Evolutionary conservation across 2,113 vertebrate genomes (phyloP), one percentile per base, ranked within the genome.

Genomic region (Podarcis muralis): DNA sequence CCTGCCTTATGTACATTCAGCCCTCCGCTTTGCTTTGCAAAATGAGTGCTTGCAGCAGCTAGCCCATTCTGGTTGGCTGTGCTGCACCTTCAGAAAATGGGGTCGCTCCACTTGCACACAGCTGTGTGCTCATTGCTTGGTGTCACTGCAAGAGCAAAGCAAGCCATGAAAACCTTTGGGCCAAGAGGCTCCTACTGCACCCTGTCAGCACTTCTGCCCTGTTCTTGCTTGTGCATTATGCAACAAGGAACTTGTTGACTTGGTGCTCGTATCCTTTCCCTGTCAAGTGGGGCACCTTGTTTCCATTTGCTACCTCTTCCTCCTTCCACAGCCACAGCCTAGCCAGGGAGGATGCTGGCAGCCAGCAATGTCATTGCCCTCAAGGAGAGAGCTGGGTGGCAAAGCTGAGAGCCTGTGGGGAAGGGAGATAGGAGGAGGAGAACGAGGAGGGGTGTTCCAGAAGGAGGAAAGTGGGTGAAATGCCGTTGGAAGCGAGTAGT

Each of bases 401-500:
- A 40, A 8, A 74, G 66, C 43, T n/a, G 15, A 22, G 22, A 72
- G 32, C 11, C 62, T 57, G 3, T 22, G 43, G 62, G 0, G 0
- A 69, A 74, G n/a, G 6, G 7, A 0, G 1, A 77, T 53, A 32
- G 9, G 23, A 66, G 62, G 0, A 27, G 0, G 0, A 32, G 81
- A 68, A 35, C 6, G 0, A 3, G 77, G 59, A 88, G 62, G 88
- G 88, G 72, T 93, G 93, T 92, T 84, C 13, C 0, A 35, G 90
- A 87, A 92, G 90, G 11, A 90, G 93, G 23, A 88, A 91, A 96
- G 93, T 94, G 94, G 95, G 94, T 93, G 94, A 95, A 94, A 92
- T 72, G 92, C 92, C 57, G 94, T 91, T 94, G 95, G 95, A 94
- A 95, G 95, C 57, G 95, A 96, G 95, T 90, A 91, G 94, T 93